These are phyloP conservation scores for Triplophysa tibetana DNA, from an alignment of 2,113 vertebrate species.

Conservation along the genomic window DNA sequence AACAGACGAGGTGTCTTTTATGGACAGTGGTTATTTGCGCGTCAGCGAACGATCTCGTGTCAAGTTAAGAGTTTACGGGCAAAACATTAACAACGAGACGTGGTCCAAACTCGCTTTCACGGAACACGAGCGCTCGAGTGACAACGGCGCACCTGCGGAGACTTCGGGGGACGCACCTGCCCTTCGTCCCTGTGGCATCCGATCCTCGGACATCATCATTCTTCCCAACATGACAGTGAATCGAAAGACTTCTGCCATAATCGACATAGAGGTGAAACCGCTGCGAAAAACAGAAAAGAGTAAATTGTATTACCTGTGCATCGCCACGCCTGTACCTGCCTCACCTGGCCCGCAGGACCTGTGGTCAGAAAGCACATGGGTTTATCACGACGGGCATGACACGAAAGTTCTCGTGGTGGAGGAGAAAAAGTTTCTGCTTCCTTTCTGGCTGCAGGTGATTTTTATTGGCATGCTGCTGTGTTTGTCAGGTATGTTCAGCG, in stretches of 20 bases:
- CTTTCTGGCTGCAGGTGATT: constrained; percentile 58
- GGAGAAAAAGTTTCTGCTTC: constrained; percentile 57
- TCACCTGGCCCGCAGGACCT: constrained; percentile 30
- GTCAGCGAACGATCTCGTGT: constrained; percentile 56
- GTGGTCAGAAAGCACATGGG: constrained; percentile 50
- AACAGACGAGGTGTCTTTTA: constrained; percentile 54
- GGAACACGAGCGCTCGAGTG: constrained; percentile 46
- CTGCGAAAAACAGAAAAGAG: constrained; percentile 56
- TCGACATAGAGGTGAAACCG: constrained; percentile 55
- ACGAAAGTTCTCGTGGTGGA: constrained; percentile 57
- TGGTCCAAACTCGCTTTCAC: constrained; percentile 59
- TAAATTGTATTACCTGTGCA: constrained; percentile 55
- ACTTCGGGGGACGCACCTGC: constrained; percentile 29
- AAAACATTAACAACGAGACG: constrained; percentile 60
- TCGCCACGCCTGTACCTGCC: constrained; percentile 31
- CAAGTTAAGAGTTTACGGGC: constrained; percentile 56
- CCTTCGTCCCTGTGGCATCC: constrained; percentile 49
- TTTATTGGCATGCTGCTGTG: constrained; percentile 56
- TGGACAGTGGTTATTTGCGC: constrained; percentile 51
- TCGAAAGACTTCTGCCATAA: constrained; percentile 52
- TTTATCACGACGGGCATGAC: constrained; percentile 55
- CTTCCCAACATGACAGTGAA: constrained; percentile 46
- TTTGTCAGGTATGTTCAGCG: constrained; percentile 58
- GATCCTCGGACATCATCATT: constrained; percentile 53
- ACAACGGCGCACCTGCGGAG: constrained; percentile 3